These are phyloP conservation scores for Semaprochilodus insignis DNA, from an alignment of 2,797 vertebrate species.

Conservation along the genomic window DNA sequence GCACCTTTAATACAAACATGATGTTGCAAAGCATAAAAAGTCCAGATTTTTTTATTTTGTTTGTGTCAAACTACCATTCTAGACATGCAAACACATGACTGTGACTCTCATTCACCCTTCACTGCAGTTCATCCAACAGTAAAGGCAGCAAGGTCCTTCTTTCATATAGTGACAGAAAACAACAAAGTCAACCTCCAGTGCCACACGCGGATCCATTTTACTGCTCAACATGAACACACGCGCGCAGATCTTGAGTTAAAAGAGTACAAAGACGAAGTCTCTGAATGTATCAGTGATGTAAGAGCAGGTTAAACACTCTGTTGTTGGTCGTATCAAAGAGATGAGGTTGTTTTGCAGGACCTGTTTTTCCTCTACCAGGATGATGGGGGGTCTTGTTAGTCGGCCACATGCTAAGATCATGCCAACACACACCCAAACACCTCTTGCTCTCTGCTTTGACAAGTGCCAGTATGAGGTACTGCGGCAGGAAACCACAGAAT, in stretches of 20 bases:
- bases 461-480: conserved; percentile 21
- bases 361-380: conserved; percentile 26
- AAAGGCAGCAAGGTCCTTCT: no score
- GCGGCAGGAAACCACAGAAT: not conserved
- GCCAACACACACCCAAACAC: conserved; percentile 31
- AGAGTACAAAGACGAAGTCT: not conserved
- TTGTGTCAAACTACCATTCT: no score
- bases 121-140: no score
- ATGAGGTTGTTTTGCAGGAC: not conserved
- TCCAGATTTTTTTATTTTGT: no score
- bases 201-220: no score
- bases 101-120: no score
- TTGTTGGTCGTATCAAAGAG: conserved; percentile 32
- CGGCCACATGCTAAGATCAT: conserved; percentile 41
- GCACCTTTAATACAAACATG: no score
- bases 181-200: no score
- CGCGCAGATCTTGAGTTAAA: not conserved
- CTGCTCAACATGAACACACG: no score
- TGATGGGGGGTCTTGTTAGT: conserved; percentile 18
- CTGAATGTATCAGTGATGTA: not conserved
- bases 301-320: conserved; percentile 11
- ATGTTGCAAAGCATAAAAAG: no score
- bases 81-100: no score
- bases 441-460: conserved; percentile 25
- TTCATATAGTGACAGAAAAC: no score